Base-by-base conservation (phyloP, 2,888 invertebrate genomes). In the Encarsia formosa region DNA sequence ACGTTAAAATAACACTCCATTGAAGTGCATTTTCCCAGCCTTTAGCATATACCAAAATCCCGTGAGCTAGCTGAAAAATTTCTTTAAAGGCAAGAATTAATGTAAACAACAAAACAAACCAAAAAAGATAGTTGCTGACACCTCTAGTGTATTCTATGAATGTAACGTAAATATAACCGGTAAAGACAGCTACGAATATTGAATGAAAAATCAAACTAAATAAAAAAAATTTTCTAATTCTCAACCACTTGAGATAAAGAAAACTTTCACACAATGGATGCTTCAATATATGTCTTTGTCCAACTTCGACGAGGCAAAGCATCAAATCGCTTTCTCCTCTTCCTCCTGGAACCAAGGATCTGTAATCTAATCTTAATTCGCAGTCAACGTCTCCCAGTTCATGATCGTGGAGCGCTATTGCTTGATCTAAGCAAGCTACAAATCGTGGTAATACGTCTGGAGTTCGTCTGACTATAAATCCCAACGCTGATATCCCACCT, bases 21-120 rank as follows among this genome's bases (percentile, higher is more conserved):
- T 91, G 90, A 41, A 91, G 76, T 84, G 87, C 88, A 69, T 91
- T 91, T 69, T 91, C 91, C 88, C 89, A 89, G 59, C 87, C 84
- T 59, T 81, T 80, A 3, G 87, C 79, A 63, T 91, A 91, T n/a
- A 79, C 80, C 22, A 78, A 79, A 73, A 87, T 81, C 42, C 83
- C 83, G 54, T 91, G 86, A 0, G 83, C 83, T 56, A 89, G 80
- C 77, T 90, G 87, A 66, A 88, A 87, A 46, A 89, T 71, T 74
- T 92, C 91, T 69, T 91, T 91, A 1, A 75, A 75, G 54, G 86
- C 65, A 40, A 88, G 77, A 51, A 84, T 75, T 15, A 81, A 59
- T 63, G 87, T 88, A 13, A 88, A 74, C 20, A 81, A 65, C 1
- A 87, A 73, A 37, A 88, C 68, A 0, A 65, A 64, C 70, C 69